Conservation (phyloP, 2,113 vertebrate species). For the Polypterus senegalus region DNA sequence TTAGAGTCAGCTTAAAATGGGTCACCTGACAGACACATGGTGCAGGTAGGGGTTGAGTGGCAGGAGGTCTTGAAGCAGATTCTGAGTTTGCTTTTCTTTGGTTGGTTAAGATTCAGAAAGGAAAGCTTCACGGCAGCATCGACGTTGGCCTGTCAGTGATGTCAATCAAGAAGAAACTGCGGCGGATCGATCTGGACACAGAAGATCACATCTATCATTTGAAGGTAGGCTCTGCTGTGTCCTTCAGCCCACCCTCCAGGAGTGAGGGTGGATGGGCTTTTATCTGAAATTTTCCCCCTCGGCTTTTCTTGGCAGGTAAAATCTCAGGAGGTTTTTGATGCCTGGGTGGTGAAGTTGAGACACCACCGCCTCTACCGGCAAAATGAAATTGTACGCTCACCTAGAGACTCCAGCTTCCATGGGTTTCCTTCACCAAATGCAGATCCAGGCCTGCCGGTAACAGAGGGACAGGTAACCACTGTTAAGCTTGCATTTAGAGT, state of each 20-base stretch:
- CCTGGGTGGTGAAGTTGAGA: constrained; percentile 87
- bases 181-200: constrained; percentile 92
- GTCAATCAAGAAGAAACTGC: constrained; percentile 95
- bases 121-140: constrained; percentile 93
- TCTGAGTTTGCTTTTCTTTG: constrained; percentile 6
- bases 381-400: constrained; percentile 94
- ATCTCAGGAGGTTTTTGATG: constrained; percentile 91
- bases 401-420: constrained; percentile 78
- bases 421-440: constrained; percentile 71
- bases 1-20: no score
- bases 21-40: no score
- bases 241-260: background rate
- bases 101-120: constrained; percentile 80
- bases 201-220: constrained; percentile 97
- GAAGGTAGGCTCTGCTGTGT: constrained; percentile 57
- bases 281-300: background rate
- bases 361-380: constrained; percentile 90
- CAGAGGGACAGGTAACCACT: constrained; percentile 68
- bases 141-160: constrained; percentile 95
- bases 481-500: background rate
- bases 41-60: no score
- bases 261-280: background rate
- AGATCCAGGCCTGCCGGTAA: constrained; percentile 72
- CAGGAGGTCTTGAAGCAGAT: no score
- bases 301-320: constrained; percentile 62